Evolutionary conservation across 2,888 invertebrate species (phyloP).

Genomic region (Marasmarcha lunaedactyla): DNA sequence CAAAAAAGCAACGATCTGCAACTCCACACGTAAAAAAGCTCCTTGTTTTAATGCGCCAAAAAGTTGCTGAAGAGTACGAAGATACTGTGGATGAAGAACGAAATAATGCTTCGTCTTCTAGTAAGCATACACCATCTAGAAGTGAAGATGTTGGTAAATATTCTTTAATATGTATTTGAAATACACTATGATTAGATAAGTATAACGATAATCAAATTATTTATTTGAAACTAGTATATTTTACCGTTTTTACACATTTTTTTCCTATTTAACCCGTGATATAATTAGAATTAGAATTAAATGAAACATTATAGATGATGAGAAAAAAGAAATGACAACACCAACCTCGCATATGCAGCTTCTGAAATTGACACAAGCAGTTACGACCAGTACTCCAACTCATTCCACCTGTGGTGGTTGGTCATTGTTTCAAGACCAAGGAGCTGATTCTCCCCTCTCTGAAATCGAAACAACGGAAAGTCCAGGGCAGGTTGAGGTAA

Average conservation of each 20-base stretch:
- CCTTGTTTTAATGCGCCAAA: slow-evolving; percentile 34
- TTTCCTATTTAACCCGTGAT: too few species aligned
- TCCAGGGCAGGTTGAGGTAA: slow-evolving; percentile 46
- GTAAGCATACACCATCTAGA: slow-evolving; percentile 33
- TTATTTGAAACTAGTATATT: too few species aligned
- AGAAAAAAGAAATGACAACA: slow-evolving; percentile 28
- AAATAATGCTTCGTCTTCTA: slow-evolving; percentile 22
- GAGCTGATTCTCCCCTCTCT: slow-evolving; percentile 53
- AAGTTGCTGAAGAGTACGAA: slow-evolving; percentile 35
- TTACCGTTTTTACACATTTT: too few species aligned
- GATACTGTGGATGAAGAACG: slow-evolving; percentile 25
- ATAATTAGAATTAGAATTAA: too few species aligned
- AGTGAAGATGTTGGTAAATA: slow-evolving; percentile 28
- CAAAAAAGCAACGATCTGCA: slow-evolving; percentile 32
- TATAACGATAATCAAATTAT: too few species aligned
- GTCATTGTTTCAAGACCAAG: slow-evolving; percentile 46
- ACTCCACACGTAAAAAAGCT: slow-evolving; percentile 54
- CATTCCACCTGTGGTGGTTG: slow-evolving; percentile 38
- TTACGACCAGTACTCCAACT: slow-evolving; percentile 57
- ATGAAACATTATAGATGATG: too few species aligned
- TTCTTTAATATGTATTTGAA: not conserved
- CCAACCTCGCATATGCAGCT: slow-evolving; percentile 45
- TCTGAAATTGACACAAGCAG: slow-evolving; percentile 35
- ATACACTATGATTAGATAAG: too few species aligned
- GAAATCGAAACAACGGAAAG: slow-evolving; percentile 54